These are phyloP conservation scores for Chrysocyon brachyurus DNA, from an alignment of 2,797 vertebrate species.

Conservation along the genomic window DNA sequence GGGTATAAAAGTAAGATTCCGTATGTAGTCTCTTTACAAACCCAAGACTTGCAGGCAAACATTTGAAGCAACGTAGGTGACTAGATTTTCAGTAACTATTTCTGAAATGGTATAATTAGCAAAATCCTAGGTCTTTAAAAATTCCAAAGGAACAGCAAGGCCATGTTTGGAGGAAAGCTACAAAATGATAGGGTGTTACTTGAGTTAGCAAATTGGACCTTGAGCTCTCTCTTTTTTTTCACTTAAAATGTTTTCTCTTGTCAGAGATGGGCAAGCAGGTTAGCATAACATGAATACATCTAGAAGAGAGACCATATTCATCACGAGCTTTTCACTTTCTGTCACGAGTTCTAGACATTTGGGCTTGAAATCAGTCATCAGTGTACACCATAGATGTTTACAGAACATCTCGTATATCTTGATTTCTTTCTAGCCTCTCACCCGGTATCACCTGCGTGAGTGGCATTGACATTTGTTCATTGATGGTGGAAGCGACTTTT, in stretches of 20 bases:
- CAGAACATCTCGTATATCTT: neutral
- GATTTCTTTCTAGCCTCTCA: neutral
- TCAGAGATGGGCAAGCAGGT: conserved; percentile 7
- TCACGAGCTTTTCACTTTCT: conserved; percentile 66
- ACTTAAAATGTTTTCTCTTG: neutral
- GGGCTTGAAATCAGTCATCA: conserved; percentile 59
- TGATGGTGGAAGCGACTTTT: conserved; percentile 8
- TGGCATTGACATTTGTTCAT: conserved; percentile 72
- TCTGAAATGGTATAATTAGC: conserved; percentile 71
- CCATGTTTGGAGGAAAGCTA: neutral
- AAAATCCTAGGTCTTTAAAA: conserved; percentile 70
- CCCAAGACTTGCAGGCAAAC: neutral
- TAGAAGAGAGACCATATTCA: conserved; percentile 43
- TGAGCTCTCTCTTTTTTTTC: neutral
- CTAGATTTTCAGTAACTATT: conserved; percentile 57
- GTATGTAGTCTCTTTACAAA: neutral
- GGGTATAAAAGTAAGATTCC: neutral
- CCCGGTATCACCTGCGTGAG: conserved; percentile 18
- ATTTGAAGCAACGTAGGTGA: conserved; percentile 51
- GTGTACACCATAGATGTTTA: conserved; percentile 49
- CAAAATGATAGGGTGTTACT: conserved; percentile 47
- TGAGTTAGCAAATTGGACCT: conserved; percentile 51
- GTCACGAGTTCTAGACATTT: conserved; percentile 40
- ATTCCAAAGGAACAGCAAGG: conserved; percentile 37
- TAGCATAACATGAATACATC: conserved; percentile 11